phyloP scores from a whole-genome alignment of 2,797 vertebrate species.

The Tympanoctomys barrerae region DNA sequence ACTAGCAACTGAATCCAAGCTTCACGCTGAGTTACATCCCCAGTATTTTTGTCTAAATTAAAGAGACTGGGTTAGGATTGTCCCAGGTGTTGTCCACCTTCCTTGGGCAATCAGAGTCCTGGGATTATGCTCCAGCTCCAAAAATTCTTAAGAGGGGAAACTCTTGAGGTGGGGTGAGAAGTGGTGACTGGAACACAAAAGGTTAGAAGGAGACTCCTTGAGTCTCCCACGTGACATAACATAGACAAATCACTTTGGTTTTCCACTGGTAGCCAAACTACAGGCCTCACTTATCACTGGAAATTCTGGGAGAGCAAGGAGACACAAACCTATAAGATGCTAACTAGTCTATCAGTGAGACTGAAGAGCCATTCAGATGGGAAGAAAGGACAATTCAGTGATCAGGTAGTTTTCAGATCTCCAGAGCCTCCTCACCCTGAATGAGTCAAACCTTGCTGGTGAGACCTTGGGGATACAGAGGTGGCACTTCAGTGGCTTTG shows the following conservation, averaged over 20 bases:
- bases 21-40: background rate
- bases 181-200: background rate
- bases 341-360: background rate
- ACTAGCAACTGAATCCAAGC: background rate
- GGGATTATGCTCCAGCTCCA: background rate
- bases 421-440: accelerated
- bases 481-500: background rate
- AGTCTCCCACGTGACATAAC: background rate
- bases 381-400: accelerated
- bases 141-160: background rate
- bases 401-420: background rate
- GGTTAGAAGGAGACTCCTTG: background rate
- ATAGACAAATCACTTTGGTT: background rate
- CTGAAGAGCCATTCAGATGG: background rate
- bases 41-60: background rate
- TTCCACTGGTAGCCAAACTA: background rate
- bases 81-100: background rate
- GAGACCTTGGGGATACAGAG: background rate
- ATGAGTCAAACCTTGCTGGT: background rate
- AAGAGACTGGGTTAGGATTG: background rate
- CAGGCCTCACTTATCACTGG: background rate
- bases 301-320: background rate
- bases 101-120: background rate
- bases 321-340: background rate
- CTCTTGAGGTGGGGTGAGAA: background rate